Evolutionary conservation across 2,888 invertebrate species (phyloP).

Genomic region (Apotomis turbidana): DNA sequence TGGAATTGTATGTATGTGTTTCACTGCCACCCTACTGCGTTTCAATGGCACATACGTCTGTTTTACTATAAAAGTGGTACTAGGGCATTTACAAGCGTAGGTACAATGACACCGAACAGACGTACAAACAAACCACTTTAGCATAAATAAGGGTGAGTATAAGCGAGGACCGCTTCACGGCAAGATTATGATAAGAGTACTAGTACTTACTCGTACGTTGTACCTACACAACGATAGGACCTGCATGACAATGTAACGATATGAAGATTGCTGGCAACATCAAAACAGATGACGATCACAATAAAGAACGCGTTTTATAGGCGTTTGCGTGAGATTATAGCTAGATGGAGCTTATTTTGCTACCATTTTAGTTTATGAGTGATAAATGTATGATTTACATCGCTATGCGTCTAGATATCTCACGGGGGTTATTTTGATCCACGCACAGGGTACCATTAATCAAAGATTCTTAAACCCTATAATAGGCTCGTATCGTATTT

Average conservation of each 20-base stretch:
- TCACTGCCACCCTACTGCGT: background rate
- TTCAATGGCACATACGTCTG: background rate
- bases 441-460: too few relatives aligned
- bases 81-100: slow-evolving; percentile 55
- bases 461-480: too few relatives aligned
- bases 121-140: slow-evolving; percentile 40
- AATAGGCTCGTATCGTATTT: too few relatives aligned
- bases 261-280: slow-evolving; percentile 5
- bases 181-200: slow-evolving; percentile 40
- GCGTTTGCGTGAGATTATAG: slow-evolving; percentile 26
- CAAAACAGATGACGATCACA: slow-evolving; percentile 19
- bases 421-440: background rate
- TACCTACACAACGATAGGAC: slow-evolving; percentile 29
- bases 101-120: slow-evolving; percentile 54
- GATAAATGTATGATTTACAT: slow-evolving; percentile 16
- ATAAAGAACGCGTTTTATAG: slow-evolving; percentile 30
- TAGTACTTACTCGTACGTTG: slow-evolving; percentile 41
- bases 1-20: too few relatives aligned
- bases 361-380: slow-evolving; percentile 12
- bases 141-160: slow-evolving; percentile 34
- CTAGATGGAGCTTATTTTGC: slow-evolving; percentile 11
- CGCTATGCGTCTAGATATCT: background rate
- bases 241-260: slow-evolving; percentile 38
- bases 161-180: slow-evolving; percentile 33
- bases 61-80: background rate